Evolutionary conservation across 2,797 vertebrate species (phyloP), one percentile per base, ranked within the genome.

Genomic region (Pseudochaenichthys georgianus): DNA sequence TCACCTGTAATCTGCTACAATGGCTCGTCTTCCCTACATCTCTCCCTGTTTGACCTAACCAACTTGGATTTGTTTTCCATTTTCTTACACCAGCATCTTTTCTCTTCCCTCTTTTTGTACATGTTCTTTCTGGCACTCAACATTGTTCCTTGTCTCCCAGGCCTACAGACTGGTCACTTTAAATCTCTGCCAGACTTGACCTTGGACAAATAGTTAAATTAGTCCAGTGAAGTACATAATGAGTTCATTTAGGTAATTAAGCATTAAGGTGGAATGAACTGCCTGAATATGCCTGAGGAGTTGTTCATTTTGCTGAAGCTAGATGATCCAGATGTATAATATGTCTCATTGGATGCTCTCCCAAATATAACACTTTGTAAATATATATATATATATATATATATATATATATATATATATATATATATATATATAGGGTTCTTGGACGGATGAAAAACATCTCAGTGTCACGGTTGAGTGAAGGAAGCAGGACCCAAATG

Each of bases 221-320:
- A 92, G 93, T 86, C 82, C 89, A 93, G 76, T 88, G 88, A 94
- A 91, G 91, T 92, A 92, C 87, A 92, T 94, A 94, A 95, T 94
- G 92, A 92, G 91, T 92, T 94, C 85, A 94, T 93, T 95, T 92
- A 94, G 90, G 93, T 93, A 93, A 95, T 95, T 94, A 94, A 94
- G 92, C 93, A 91, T 92, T 95, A 90, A 93, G 89, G 90, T 93
- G 88, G 90, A 94, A 95, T 77, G 65, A 12, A 5, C 83, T 88
- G 71, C 60, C 78, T 68, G 79, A 93, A 89, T 75, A 84, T 88
- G 93, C 94, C 94, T 68, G 80, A 86, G 92, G 93, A 88, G 74
- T 72, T 82, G 82, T 90, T 72, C 66, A 62, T 79, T 81, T 89
- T 87, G 81, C 48, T 65, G 60, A 74, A 70, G 74, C 66, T 86